These are phyloP conservation scores for Machimus atricapillus DNA, from an alignment of 2,888 invertebrate genomes.

Conservation along the genomic window DNA sequence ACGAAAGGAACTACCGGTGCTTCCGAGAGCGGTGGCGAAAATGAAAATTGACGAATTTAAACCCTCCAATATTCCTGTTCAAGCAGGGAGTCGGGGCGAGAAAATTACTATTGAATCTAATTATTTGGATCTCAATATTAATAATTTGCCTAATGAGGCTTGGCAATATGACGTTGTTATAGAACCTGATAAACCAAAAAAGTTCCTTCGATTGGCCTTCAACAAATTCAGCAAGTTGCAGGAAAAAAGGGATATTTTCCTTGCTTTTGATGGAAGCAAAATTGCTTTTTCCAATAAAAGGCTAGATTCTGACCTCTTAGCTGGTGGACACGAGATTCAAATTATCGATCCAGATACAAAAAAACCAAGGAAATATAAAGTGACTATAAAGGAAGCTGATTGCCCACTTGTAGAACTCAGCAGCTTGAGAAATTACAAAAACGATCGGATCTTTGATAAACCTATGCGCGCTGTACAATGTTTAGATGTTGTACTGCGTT, in stretches of 20 bases:
- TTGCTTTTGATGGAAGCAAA: conserved; percentile 79
- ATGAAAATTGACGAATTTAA: background rate
- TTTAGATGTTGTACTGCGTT: conserved; percentile 71
- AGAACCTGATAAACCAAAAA: conserved; percentile 74
- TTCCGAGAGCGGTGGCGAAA: background rate
- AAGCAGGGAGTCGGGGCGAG: conserved; percentile 59
- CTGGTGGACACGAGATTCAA: conserved; percentile 52
- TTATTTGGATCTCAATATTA: conserved; percentile 68
- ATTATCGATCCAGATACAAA: conserved; percentile 48
- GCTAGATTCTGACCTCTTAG: conserved; percentile 45
- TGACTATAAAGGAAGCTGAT: conserved; percentile 55
- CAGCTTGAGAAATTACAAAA: conserved; percentile 54
- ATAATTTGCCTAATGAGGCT: conserved; percentile 62
- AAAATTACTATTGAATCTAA: conserved; percentile 67
- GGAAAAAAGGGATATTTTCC: conserved; percentile 58
- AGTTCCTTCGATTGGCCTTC: conserved; percentile 66
- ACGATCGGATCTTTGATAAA: conserved; percentile 56
- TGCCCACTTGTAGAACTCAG: conserved; percentile 53
- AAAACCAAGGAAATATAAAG: conserved; percentile 47
- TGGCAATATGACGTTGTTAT: conserved; percentile 85
- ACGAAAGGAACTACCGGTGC: background rate
- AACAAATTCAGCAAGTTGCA: conserved; percentile 57
- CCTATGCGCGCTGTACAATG: conserved; percentile 66
- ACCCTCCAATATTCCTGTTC: background rate
- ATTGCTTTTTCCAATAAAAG: conserved; percentile 66